A percentile compares a stretch with the other conserved stretches of the same genome.
These are phyloP conservation scores for Physocephala rufipes DNA, from an alignment of 2,888 invertebrate species.

Conservation along the genomic window DNA sequence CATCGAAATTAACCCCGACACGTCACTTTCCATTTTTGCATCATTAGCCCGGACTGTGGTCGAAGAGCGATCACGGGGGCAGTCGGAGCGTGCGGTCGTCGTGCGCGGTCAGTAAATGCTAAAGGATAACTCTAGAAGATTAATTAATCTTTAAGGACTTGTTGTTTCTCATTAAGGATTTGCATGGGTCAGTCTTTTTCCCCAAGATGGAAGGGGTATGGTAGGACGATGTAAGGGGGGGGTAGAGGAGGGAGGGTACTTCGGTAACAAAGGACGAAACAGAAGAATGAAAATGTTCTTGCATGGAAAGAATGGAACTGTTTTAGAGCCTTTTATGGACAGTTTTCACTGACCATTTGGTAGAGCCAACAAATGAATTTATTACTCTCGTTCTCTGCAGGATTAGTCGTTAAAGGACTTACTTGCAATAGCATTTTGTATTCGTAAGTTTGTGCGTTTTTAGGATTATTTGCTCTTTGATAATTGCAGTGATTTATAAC, in stretches of 20 bases:
- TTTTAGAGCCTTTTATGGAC: neutral
- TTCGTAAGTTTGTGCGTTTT: neutral
- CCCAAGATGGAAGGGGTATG: neutral
- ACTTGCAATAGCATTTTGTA: neutral
- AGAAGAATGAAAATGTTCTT: no score
- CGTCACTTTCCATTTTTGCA: constrained; percentile 57
- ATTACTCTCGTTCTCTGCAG: constrained; percentile 20
- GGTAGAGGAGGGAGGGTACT: neutral
- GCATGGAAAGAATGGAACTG: no score
- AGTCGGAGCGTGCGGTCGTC: no score
- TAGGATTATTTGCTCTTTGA: neutral
- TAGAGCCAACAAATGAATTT: constrained; percentile 29
- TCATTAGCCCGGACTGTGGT: constrained; percentile 55
- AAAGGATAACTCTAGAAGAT: constrained; percentile 51
- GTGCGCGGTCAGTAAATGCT: constrained; percentile 51
- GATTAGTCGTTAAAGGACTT: constrained; percentile 31
- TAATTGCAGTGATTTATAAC: constrained; percentile 19
- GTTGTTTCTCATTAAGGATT: constrained; percentile 51
- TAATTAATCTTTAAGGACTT: constrained; percentile 65
- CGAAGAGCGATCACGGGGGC: constrained; percentile 51
- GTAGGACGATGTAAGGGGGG: neutral
- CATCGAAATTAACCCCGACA: constrained; percentile 53
- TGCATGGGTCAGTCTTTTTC: constrained; percentile 48
- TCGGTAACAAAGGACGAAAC: no score
- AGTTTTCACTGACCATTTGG: neutral